Evolutionary conservation across 1,140 invertebrate species (phyloP), one percentile per base, ranked within the genome.

Genomic region (Drosophila cardini): DNA sequence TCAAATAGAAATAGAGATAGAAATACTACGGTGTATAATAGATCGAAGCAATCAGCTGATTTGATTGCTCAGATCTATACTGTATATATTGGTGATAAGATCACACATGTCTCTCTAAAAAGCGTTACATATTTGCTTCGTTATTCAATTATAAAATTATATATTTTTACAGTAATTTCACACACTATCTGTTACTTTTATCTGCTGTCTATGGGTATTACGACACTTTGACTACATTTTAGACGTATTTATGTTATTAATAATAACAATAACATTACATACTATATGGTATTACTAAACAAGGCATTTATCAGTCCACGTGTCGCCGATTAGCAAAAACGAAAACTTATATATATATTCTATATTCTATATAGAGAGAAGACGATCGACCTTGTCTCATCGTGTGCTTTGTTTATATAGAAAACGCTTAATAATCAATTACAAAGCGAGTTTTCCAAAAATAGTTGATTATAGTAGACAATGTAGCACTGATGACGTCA

Each of bases 321-420:
- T 85, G 81, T 85, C 65, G 64, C 61, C 81, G 81, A 85, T 84
- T 84, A 77, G 61, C 72, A 70, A 78, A 64, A 58, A 26, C 18
- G 34, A 55, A 62, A 26, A 45, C 34, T 58, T 63, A n/a, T 40
- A 52, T 34, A 10, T 26, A 26, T 26, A 26, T 26, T 26, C 4
- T 26, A 5, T 2, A 26, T 26, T 26, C 21, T 26, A 13, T 40
- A 40, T 40, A 40, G 46, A 52, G 46, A 18, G 36, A 34, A 60
- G 65, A 50, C 15, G 21, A 56, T 67, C 74, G 80, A 84, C 80
- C 80, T 84, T 84, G 80, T 53, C 52, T 45, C 56, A 43, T 62
- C 30, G 50, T 15, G 43, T 56, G 40, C 45, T 64, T 83, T 77
- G 76, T 68, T 85, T 72, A 69, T 79, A 36, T 48, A 13, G n/a